Base-by-base conservation (phyloP, 1,140 invertebrate species). In the Pomacea maculata region DNA sequence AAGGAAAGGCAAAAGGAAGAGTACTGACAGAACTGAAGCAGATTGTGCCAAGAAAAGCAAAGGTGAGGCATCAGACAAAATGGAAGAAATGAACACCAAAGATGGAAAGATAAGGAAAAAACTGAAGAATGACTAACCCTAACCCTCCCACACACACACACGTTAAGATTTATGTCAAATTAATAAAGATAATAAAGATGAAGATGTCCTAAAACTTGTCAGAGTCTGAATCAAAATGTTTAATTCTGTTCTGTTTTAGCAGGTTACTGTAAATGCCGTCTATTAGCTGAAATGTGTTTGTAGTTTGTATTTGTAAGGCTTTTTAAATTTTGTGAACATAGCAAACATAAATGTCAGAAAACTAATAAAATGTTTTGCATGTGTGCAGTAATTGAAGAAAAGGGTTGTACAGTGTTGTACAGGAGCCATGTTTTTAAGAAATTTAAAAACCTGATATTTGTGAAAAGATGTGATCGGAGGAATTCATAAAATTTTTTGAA, bases 1-100 rank as follows among this genome's bases (percentile, higher is more conserved):
- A 7, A 78, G 54, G 17, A 78, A 78, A 67, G 55, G 77, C 9
- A 78, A 78, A 52, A 52, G 67, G 52, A 78, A 83, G 34, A 85
- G 83, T 75, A 25, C 75, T 21, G 85, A 86, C 17, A 65, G 61
- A 19, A 45, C n/a, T 15, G 74, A 82, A 54, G 80, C 78, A 55
- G 72, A 55, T 45, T 29, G 55, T 29, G 34, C 52, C 14, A 85
- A 84, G 76, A 83, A 79, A n/a, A 78, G 34, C 52, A 83, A 81
- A 63, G 55, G 61, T 34, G 80, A 80, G 8, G 54, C 65, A 45
- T 34, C 61, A 52, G 73, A 79, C 55, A 79, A 63, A 12, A 76
- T 45, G 6, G 6, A 45, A 45, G 34, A 45, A 45, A 45, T 45
- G 34, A 45, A 45, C 7, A 74, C 52, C 54, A 76, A 82, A 29